Conservation (phyloP, 2,113 vertebrate species). For the Candoia aspera region DNA sequence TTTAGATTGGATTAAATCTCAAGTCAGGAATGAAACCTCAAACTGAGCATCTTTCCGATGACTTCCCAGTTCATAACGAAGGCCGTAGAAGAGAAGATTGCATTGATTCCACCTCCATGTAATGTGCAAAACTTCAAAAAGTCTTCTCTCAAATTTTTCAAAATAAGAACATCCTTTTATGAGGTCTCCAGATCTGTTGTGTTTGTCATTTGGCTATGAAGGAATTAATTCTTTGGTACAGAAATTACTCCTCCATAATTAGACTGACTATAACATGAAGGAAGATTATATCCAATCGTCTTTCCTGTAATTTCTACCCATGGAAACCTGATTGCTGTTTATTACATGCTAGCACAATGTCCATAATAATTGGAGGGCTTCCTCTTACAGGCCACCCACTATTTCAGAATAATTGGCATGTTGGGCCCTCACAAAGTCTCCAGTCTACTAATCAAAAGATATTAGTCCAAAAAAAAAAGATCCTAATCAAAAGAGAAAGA, state of each 20-base stretch:
- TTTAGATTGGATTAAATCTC: constrained; percentile 34
- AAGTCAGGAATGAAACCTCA: constrained; percentile 56
- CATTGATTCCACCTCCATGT: constrained; percentile 47
- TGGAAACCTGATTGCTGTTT: not conserved
- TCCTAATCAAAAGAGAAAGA: too few species aligned
- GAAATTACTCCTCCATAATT: not conserved
- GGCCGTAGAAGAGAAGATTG: constrained; percentile 60
- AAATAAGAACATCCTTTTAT: not conserved
- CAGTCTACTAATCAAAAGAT: not conserved
- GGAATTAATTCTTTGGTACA: not conserved
- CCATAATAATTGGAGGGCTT: not conserved
- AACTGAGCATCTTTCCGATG: constrained; percentile 39
- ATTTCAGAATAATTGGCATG: not conserved
- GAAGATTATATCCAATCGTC: not conserved
- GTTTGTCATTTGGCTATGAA: not conserved
- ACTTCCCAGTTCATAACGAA: constrained; percentile 52
- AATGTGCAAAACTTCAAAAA: constrained; percentile 49
- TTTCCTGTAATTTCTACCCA: not conserved
- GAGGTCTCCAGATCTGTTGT: not conserved
- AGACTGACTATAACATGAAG: not conserved
- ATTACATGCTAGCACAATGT: not conserved
- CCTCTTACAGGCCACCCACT: not conserved
- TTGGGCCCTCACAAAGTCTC: not conserved
- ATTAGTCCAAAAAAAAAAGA: too few species aligned
- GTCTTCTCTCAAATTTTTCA: constrained; percentile 41